These are phyloP conservation scores for Pocota personata DNA, from an alignment of 2,888 invertebrate species.

Conservation along the genomic window DNA sequence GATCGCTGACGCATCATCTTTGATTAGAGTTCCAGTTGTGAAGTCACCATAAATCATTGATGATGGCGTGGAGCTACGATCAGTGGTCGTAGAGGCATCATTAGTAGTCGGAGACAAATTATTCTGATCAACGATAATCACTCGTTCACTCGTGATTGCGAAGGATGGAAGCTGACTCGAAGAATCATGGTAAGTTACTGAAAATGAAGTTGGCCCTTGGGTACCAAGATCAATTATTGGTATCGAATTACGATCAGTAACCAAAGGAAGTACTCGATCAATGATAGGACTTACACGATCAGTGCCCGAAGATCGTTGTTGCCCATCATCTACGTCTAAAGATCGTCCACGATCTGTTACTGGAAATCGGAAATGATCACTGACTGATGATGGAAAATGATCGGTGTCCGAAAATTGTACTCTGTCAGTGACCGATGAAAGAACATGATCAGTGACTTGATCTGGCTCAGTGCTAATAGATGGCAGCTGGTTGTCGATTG, in stretches of 20 bases:
- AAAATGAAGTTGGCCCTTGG: not conserved
- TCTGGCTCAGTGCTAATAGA: too few relatives aligned
- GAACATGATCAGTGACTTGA: too few relatives aligned
- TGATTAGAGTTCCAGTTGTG: too few relatives aligned
- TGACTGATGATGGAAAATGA: not conserved
- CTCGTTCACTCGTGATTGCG: not conserved
- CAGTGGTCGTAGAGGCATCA: not conserved
- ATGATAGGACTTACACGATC: not conserved
- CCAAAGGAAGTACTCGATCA: not conserved
- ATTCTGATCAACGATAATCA: not conserved
- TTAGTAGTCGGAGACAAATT: not conserved
- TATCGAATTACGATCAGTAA: too few relatives aligned
- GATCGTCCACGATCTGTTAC: not conserved
- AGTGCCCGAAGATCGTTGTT: not conserved
- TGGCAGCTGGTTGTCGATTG: too few relatives aligned
- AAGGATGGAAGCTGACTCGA: not conserved
- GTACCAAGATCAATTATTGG: not conserved
- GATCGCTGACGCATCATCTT: not conserved
- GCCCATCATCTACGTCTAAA: not conserved
- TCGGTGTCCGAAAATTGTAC: not conserved
- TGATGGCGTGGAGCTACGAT: too few relatives aligned
- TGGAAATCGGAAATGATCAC: not conserved
- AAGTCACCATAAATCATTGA: too few relatives aligned
- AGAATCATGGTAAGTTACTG: not conserved
- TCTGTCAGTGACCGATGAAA: not conserved